phyloP scores from a whole-genome alignment of 2,888 invertebrate genomes.

The Branchipolynoe longqiensis region DNA sequence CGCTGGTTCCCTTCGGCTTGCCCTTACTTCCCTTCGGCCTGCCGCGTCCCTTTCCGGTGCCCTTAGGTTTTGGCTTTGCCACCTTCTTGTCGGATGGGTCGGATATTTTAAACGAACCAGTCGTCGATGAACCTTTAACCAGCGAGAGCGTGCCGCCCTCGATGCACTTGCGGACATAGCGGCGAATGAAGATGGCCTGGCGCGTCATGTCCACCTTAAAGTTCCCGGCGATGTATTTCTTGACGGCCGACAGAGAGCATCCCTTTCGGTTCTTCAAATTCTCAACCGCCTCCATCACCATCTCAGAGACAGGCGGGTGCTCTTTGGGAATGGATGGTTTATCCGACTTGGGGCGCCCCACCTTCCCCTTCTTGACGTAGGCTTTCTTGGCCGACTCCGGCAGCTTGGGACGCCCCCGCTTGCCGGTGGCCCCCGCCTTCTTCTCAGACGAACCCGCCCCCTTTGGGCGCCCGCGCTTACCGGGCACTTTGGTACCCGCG shows the following conservation, averaged over 20 bases:
- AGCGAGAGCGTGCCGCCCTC: conserved; percentile 17
- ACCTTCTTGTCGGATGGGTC: conserved; percentile 36
- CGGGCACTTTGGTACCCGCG: background rate
- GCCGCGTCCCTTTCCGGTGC: background rate
- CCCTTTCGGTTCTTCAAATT: conserved; percentile 43
- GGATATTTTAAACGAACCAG: conserved; percentile 49
- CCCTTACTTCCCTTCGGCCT: conserved; percentile 29
- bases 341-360: background rate
- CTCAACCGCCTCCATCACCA: conserved; percentile 44
- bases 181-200: conserved; percentile 49
- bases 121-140: conserved; percentile 47
- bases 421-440: background rate
- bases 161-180: conserved; percentile 17
- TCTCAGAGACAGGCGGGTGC: conserved; percentile 44
- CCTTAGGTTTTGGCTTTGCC: conserved; percentile 23
- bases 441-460: conserved; percentile 4
- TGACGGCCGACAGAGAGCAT: conserved; percentile 54
- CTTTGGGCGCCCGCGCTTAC: conserved; percentile 30
- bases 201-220: conserved; percentile 54
- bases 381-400: conserved; percentile 19
- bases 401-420: conserved; percentile 7
- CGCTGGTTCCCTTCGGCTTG: background rate
- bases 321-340: background rate
- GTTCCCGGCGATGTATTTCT: conserved; percentile 57
- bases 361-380: background rate